These are phyloP conservation scores for Ophonus ardosiacus DNA, from an alignment of 2,888 invertebrate genomes.

Conservation along the genomic window DNA sequence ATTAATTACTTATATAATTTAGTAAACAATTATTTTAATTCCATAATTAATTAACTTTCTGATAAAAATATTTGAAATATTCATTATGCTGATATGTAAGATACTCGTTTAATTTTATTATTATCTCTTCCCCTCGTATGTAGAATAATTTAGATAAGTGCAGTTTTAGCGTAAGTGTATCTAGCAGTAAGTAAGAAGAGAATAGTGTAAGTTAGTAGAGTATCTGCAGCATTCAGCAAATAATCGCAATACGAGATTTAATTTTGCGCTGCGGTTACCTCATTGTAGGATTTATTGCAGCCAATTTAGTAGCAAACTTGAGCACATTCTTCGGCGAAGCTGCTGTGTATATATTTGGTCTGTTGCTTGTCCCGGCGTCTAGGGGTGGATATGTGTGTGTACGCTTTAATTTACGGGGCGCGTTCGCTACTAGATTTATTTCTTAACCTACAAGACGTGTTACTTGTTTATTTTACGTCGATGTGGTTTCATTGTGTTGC, in stretches of 20 bases:
- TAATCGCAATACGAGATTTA: constrained; percentile 50
- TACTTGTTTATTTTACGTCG: constrained; percentile 59
- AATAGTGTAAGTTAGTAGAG: background rate
- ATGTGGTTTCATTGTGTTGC: constrained; percentile 47
- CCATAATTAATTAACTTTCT: background rate
- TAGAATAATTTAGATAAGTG: background rate
- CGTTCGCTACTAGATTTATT: constrained; percentile 56
- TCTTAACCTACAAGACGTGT: constrained; percentile 57
- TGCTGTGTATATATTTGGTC: constrained; percentile 47
- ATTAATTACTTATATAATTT: background rate
- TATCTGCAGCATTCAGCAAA: constrained; percentile 27
- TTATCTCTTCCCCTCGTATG: background rate
- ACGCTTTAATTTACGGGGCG: constrained; percentile 55
- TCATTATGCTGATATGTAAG: background rate
- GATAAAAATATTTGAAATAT: constrained; percentile 1
- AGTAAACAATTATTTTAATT: background rate
- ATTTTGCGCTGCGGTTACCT: constrained; percentile 49
- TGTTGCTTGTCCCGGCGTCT: constrained; percentile 13
- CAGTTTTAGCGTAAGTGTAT: background rate
- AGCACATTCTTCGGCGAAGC: constrained; percentile 44
- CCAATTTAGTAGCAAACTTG: constrained; percentile 57
- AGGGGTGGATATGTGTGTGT: constrained; percentile 30
- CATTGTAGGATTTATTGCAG: constrained; percentile 54
- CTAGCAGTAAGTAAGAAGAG: background rate
- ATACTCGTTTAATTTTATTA: background rate